These are phyloP conservation scores for Agonopterix subpropinquella DNA, from an alignment of 2,888 invertebrate species.

Conservation along the genomic window DNA sequence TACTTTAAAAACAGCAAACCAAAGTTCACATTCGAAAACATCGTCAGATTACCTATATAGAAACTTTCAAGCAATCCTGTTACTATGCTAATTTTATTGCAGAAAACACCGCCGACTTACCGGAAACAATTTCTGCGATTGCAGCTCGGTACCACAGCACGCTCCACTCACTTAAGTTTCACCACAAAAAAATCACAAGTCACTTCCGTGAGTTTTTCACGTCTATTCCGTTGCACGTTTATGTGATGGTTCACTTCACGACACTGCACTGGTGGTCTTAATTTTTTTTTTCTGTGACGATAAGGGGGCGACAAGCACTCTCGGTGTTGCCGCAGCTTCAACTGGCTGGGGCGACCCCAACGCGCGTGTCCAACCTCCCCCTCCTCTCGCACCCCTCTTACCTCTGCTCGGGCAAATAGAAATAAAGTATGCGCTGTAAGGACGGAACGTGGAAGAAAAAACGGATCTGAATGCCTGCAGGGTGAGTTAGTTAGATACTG, in stretches of 20 bases:
- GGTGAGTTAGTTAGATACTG: constrained; percentile 25
- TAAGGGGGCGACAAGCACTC: constrained; percentile 42
- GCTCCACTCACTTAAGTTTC: constrained; percentile 43
- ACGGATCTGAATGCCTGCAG: constrained; percentile 46
- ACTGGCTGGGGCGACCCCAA: constrained; percentile 71
- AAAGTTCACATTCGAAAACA: not conserved
- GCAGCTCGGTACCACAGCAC: constrained; percentile 32
- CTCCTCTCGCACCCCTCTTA: constrained; percentile 39
- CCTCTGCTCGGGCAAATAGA: constrained; percentile 71
- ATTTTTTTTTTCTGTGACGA: constrained; percentile 25
- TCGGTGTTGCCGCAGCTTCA: constrained; percentile 52
- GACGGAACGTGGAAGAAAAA: constrained; percentile 62
- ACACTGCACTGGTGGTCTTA: constrained; percentile 50
- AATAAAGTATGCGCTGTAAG: constrained; percentile 71
- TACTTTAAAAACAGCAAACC: not conserved
- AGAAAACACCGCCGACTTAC: constrained; percentile 47
- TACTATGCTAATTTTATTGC: constrained; percentile 43
- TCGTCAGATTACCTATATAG: not conserved
- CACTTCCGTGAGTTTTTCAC: constrained; percentile 43
- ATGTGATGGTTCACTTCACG: constrained; percentile 38
- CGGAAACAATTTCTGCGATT: constrained; percentile 38
- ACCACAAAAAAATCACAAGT: constrained; percentile 49
- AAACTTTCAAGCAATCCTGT: constrained; percentile 14
- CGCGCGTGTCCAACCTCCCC: constrained; percentile 64
- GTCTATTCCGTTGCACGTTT: constrained; percentile 46